Evolutionary conservation across 1,140 invertebrate genomes (phyloP), one percentile per base, ranked within the genome.

Genomic region (Drepana arcuata): DNA sequence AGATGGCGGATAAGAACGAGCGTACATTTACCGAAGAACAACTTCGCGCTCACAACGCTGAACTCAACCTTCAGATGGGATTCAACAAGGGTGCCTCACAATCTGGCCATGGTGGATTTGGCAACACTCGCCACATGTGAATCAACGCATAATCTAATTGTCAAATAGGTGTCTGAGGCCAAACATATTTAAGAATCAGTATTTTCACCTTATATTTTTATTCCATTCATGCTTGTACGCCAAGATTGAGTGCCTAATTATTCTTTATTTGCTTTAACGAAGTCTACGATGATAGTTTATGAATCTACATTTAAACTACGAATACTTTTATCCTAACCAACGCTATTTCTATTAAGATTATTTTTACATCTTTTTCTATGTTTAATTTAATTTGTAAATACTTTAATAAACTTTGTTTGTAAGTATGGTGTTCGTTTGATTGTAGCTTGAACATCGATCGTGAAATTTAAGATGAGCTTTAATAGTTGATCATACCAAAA

Each of bases 71-170:
- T 7, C 97, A 99, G 83, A 97, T 97, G 91, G 97, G 98, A 13
- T 96, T 88, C 85, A 99, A 99, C 84, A 97, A 98, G 73, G 93
- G 93, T 16, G 93, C 93, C 7, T 92, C 91, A 14, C 94, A 95
- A 71, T 86, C 93, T 25, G 94, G 94, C 2, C 90, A 91, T 35
- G 94, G 94, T 38, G 90, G 93, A 35, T 95, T 99, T 70, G 96
- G 97, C 54, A 99, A 99, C 75, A 95, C 93, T n/a, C 88, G 94
- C 63, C 94, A 96, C 68, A 95, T 96, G 94, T 96, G 90, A 89
- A 85, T 47, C 44, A 39, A 27, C 27, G 26, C n/a, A 29, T 29
- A 25, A 13, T 12, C 35, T 41, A 39, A 42, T 41, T 14, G 37
- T 32, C 30, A 43, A 38, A 23, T 27, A 43, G 34, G 15, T 23